Evolutionary conservation across 2,797 vertebrate genomes (phyloP).

Genomic region (Platyrinchus mystaceus): DNA sequence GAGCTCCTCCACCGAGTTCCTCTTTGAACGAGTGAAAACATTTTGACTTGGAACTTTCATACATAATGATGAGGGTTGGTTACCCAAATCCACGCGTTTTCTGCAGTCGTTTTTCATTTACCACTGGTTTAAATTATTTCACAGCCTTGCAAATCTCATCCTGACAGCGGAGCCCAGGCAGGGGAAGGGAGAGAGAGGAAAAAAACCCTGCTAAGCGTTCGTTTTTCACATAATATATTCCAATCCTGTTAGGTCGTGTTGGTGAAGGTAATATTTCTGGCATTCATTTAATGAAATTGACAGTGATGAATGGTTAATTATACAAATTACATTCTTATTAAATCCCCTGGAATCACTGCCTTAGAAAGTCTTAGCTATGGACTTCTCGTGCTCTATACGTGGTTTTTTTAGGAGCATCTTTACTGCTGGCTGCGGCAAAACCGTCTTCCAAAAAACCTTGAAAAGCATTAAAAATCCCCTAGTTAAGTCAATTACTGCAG

Average conservation of each 20-base stretch:
- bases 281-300: slow-evolving; percentile 83
- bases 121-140: slow-evolving; percentile 74
- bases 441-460: slow-evolving; percentile 69
- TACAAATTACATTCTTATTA: slow-evolving; percentile 85
- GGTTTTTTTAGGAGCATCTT: slow-evolving; percentile 60
- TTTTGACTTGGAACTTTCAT: slow-evolving; percentile 71
- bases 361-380: slow-evolving; percentile 75
- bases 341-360: slow-evolving; percentile 79
- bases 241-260: slow-evolving; percentile 78
- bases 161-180: slow-evolving; percentile 68
- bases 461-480: slow-evolving; percentile 77
- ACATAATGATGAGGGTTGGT: slow-evolving; percentile 62
- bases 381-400: slow-evolving; percentile 63
- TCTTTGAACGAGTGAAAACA: slow-evolving; percentile 43
- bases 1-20: slow-evolving; percentile 40
- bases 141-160: slow-evolving; percentile 70
- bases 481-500: slow-evolving; percentile 79
- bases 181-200: neutral
- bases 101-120: slow-evolving; percentile 70
- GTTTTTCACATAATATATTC: slow-evolving; percentile 79
- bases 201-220: slow-evolving; percentile 57
- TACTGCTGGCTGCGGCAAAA: slow-evolving; percentile 67
- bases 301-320: slow-evolving; percentile 86
- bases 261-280: slow-evolving; percentile 82
- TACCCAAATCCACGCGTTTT: slow-evolving; percentile 69